A percentile compares a stretch with the other conserved stretches of the same genome.
These are phyloP conservation scores for Tauraco hartlaubi DNA, from an alignment of 2,797 vertebrate genomes.

Conservation along the genomic window DNA sequence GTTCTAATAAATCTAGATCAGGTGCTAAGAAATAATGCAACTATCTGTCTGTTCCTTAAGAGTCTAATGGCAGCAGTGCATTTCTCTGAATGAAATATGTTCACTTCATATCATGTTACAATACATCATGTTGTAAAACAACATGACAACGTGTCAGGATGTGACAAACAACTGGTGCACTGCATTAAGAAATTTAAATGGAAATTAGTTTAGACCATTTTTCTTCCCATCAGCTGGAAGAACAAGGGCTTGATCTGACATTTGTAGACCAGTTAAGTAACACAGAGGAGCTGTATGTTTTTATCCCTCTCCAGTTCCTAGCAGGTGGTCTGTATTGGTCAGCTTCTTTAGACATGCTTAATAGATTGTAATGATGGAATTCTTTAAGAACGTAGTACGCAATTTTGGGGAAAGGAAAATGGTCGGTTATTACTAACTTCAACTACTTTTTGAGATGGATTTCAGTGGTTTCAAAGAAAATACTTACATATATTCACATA, in stretches of 20 bases:
- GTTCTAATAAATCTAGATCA: slow-evolving; percentile 39
- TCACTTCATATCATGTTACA: slow-evolving; percentile 46
- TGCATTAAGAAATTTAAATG: slow-evolving; percentile 69
- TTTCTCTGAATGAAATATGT: slow-evolving; percentile 63
- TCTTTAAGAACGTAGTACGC: neutral
- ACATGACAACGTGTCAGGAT: slow-evolving; percentile 20
- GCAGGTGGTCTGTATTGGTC: neutral
- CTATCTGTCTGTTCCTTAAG: neutral
- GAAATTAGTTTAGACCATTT: slow-evolving; percentile 51
- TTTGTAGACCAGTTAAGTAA: slow-evolving; percentile 27
- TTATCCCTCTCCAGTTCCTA: neutral
- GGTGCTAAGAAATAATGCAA: slow-evolving; percentile 5
- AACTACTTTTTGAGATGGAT: slow-evolving; percentile 21
- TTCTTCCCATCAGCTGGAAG: slow-evolving; percentile 54
- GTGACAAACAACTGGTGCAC: slow-evolving; percentile 49
- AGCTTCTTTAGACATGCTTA: neutral
- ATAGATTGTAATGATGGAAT: neutral
- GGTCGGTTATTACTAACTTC: neutral
- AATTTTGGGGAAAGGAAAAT: neutral
- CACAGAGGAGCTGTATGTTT: neutral
- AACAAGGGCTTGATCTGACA: neutral
- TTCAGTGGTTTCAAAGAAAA: slow-evolving; percentile 34
- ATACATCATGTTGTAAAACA: slow-evolving; percentile 49
- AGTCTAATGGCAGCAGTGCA: slow-evolving; percentile 36
- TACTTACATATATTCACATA: neutral